Conservation (phyloP, 2,888 invertebrate genomes). For the Cheilosia scutellata region DNA sequence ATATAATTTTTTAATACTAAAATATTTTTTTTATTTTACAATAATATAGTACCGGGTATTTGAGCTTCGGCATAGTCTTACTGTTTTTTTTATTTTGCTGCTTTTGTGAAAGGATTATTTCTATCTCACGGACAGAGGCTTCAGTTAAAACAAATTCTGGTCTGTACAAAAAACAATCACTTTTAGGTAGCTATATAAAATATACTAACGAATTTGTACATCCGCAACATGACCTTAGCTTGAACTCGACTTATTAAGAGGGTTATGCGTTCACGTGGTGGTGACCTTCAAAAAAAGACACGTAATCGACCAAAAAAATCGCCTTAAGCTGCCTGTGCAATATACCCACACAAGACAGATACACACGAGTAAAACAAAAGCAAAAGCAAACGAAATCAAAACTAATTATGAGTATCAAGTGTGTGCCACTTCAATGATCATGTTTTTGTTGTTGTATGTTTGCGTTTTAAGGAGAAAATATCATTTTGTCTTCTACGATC, state of each 20-base stretch:
- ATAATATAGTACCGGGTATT: no score
- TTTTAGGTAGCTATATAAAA: no score
- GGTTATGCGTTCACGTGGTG: background rate
- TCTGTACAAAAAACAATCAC: no score
- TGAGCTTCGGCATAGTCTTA: no score
- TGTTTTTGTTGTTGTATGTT: background rate
- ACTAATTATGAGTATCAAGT: background rate
- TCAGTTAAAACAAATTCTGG: no score
- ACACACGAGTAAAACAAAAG: background rate
- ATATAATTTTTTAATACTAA: no score
- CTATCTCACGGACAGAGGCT: no score
- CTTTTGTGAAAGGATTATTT: no score
- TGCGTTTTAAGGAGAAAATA: background rate
- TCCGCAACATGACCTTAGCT: background rate
- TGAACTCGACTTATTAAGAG: background rate
- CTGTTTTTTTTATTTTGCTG: no score
- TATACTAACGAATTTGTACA: background rate
- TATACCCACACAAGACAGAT: background rate
- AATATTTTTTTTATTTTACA: no score
- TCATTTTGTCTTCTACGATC: background rate
- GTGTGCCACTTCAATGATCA: background rate
- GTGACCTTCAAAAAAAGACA: conserved; percentile 1
- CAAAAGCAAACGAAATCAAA: background rate
- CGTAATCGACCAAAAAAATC: background rate
- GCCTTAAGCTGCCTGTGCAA: background rate